These are phyloP conservation scores for Iphiclides podalirius DNA, from an alignment of 2,888 invertebrate genomes.

Conservation along the genomic window DNA sequence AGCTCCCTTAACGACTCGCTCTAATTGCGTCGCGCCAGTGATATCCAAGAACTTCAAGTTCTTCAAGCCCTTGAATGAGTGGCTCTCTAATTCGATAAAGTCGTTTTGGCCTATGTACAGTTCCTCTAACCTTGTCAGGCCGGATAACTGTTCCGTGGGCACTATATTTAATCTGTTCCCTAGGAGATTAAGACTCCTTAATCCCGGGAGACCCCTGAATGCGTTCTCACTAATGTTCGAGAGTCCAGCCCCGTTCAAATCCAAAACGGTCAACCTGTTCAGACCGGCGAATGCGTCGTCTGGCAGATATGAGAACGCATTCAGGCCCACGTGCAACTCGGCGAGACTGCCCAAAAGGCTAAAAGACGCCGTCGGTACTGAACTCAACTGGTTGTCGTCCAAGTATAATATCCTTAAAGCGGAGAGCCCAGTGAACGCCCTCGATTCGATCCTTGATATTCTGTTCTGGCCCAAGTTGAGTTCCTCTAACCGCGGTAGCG, in stretches of 20 bases:
- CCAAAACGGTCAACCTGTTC: conserved; percentile 86
- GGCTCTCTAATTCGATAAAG: conserved; percentile 84
- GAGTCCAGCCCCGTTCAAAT: conserved; percentile 89
- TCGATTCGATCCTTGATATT: conserved; percentile 88
- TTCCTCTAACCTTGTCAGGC: conserved; percentile 87
- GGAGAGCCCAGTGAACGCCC: conserved; percentile 87
- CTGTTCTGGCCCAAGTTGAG: conserved; percentile 92
- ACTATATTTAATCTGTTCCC: conserved; percentile 88
- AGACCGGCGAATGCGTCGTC: conserved; percentile 90
- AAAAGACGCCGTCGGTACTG: conserved; percentile 87
- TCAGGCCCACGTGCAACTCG: conserved; percentile 91
- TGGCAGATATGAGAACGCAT: conserved; percentile 87
- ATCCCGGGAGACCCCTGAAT: conserved; percentile 86
- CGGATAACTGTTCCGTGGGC: conserved; percentile 87
- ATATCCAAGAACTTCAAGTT: conserved; percentile 89
- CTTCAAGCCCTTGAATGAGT: conserved; percentile 88
- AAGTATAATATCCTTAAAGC: conserved; percentile 89
- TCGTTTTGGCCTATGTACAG: conserved; percentile 91
- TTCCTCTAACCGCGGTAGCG: conserved; percentile 88
- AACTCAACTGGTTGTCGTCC: conserved; percentile 90
- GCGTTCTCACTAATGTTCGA: conserved; percentile 88
- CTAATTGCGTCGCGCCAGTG: conserved; percentile 87
- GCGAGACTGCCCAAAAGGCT: conserved; percentile 87
- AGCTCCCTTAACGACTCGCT: conserved; percentile 87
- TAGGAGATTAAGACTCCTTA: conserved; percentile 88